phyloP scores from a whole-genome alignment of 2,888 invertebrate species.

The Smittia aterrima region DNA sequence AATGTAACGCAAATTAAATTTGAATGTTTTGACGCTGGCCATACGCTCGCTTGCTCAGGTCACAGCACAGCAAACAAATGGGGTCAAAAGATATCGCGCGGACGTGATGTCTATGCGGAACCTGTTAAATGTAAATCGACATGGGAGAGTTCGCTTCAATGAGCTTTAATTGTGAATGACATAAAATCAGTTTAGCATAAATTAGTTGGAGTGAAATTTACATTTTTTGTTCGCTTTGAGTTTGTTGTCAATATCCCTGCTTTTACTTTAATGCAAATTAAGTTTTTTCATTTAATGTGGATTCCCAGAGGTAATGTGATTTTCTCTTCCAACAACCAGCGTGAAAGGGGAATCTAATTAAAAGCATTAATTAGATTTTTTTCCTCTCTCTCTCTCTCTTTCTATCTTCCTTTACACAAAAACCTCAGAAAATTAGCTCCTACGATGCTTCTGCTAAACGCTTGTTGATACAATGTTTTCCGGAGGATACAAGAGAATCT shows the following conservation, averaged over 20 bases:
- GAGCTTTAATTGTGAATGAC: conserved; percentile 29
- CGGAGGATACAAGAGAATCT: not conserved
- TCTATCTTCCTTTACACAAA: not conserved
- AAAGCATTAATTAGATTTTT: conserved; percentile 19
- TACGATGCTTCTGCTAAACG: not conserved
- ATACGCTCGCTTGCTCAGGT: no score
- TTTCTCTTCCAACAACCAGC: not conserved
- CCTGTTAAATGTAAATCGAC: conserved; percentile 7
- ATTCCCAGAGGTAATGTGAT: not conserved
- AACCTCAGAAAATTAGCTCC: not conserved
- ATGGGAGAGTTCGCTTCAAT: conserved; percentile 13
- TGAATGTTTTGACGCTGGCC: not conserved
- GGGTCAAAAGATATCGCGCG: not conserved
- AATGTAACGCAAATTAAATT: conserved; percentile 1
- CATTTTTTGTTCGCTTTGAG: not conserved
- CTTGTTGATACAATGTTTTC: not conserved
- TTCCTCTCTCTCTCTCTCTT: not conserved
- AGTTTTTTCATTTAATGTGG: not conserved
- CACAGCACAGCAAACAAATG: not conserved
- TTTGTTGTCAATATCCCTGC: not conserved
- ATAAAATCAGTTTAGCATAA: conserved; percentile 13
- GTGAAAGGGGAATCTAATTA: conserved; percentile 1
- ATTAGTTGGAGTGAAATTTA: conserved; percentile 5
- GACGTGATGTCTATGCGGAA: not conserved
- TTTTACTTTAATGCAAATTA: not conserved